Evolutionary conservation across 2,113 vertebrate species (phyloP).

Genomic region (Silurus asotus): DNA sequence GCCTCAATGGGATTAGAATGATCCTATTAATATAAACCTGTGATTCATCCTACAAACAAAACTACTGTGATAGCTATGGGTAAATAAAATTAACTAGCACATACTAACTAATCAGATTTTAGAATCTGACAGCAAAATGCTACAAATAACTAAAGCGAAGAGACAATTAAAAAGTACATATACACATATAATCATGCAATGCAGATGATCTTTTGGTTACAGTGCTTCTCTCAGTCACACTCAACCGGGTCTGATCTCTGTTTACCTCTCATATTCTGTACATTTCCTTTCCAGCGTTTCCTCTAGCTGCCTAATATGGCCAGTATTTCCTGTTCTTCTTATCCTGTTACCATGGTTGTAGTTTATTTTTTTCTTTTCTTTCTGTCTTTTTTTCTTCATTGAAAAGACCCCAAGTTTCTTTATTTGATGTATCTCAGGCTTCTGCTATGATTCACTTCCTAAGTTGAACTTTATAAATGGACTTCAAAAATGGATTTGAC

Average conservation of each 20-base stretch:
- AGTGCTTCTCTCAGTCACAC: neutral
- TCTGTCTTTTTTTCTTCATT: neutral
- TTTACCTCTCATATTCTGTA: neutral
- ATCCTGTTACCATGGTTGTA: constrained; percentile 20
- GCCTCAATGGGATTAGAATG: neutral
- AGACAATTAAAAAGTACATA: neutral
- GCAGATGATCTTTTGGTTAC: neutral
- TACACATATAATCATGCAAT: neutral
- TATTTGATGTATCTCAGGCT: too few species aligned
- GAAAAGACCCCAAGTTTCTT: neutral
- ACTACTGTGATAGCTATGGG: neutral
- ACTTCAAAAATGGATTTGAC: neutral
- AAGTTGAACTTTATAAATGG: neutral
- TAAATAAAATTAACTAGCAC: neutral
- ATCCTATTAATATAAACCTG: neutral
- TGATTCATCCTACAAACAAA: neutral
- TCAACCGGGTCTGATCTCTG: neutral
- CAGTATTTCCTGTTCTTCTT: constrained; percentile 10
- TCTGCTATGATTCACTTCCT: neutral
- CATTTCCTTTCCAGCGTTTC: neutral
- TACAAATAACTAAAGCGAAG: neutral
- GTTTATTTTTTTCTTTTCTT: neutral
- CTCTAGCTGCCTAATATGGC: neutral
- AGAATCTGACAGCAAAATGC: too few species aligned
- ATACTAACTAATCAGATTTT: neutral